phyloP scores from a whole-genome alignment of 2,113 vertebrate genomes.

The Apeltes quadracus region DNA sequence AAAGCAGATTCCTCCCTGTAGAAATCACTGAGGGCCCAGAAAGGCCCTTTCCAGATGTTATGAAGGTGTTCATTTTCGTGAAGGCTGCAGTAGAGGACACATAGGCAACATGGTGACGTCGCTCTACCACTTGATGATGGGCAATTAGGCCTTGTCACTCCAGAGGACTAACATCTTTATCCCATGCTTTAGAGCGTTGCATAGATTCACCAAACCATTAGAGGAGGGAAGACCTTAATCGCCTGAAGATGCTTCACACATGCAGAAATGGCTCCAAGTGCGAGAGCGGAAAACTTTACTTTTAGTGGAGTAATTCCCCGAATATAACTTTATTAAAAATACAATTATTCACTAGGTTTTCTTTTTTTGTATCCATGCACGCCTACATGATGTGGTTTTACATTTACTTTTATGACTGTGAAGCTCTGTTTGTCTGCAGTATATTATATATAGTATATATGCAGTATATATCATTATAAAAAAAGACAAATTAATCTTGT shows the following conservation, averaged over 20 bases:
- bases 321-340: slow-evolving; percentile 8
- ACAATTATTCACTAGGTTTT: slow-evolving; percentile 17
- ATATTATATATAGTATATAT: too few relatives aligned
- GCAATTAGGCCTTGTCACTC: slow-evolving; percentile 80
- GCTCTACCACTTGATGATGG: slow-evolving; percentile 72
- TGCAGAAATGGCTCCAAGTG: slow-evolving; percentile 39
- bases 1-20: slow-evolving; percentile 62
- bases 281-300: slow-evolving; percentile 15
- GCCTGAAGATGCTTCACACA: slow-evolving; percentile 62
- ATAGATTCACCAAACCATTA: slow-evolving; percentile 71
- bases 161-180: slow-evolving; percentile 72
- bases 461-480: slow-evolving; percentile 37
- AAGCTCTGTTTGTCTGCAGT: slow-evolving; percentile 11
- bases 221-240: slow-evolving; percentile 64
- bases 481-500: slow-evolving; percentile 11
- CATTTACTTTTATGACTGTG: slow-evolving; percentile 25
- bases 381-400: slow-evolving; percentile 12
- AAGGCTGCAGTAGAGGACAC: slow-evolving; percentile 69
- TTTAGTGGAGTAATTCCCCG: slow-evolving; percentile 19
- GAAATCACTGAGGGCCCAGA: slow-evolving; percentile 72
- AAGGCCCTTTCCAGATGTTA: slow-evolving; percentile 80
- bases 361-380: slow-evolving; percentile 2
- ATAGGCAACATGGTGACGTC: slow-evolving; percentile 75
- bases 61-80: slow-evolving; percentile 79
- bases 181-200: slow-evolving; percentile 69